Conservation (phyloP, 2,113 vertebrate genomes). For the Ploceus nigricollis region DNA sequence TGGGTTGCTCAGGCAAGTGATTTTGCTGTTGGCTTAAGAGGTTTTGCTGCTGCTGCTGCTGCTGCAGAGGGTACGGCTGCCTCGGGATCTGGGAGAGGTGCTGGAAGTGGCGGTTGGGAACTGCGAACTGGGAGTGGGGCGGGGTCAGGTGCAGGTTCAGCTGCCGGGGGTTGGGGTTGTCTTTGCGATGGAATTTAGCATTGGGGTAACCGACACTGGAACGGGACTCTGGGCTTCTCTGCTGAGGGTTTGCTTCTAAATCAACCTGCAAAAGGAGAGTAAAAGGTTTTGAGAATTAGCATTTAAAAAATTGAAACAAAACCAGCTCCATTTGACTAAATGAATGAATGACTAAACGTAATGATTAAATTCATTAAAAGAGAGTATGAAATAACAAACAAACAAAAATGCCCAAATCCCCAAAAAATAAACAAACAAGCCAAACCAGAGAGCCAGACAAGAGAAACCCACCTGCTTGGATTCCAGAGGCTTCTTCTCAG, state of each 20-base stretch:
- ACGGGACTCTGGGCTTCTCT: conserved; percentile 87
- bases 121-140: conserved; percentile 82
- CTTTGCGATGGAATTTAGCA: conserved; percentile 89
- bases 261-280: conserved; percentile 77
- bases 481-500: conserved; percentile 88
- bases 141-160: conserved; percentile 88
- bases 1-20: conserved; percentile 73
- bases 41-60: conserved; percentile 78
- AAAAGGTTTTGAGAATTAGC: not conserved
- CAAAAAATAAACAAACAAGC: not conserved
- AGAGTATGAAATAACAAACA: not conserved
- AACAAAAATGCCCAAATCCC: not conserved
- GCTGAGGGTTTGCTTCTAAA: conserved; percentile 82
- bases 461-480: conserved; percentile 77
- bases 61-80: conserved; percentile 81
- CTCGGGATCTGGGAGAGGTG: conserved; percentile 84
- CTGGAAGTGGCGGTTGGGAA: conserved; percentile 79
- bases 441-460: not conserved
- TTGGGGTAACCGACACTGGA: conserved; percentile 78
- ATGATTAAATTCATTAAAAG: not conserved
- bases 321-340: too few species aligned
- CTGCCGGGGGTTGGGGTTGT: conserved; percentile 84
- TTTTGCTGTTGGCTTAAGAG: conserved; percentile 75
- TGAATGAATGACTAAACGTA: not conserved
- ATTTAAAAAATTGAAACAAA: not conserved